Evolutionary conservation across 1,140 invertebrate genomes (phyloP).

Genomic region (Drosophila insularis): DNA sequence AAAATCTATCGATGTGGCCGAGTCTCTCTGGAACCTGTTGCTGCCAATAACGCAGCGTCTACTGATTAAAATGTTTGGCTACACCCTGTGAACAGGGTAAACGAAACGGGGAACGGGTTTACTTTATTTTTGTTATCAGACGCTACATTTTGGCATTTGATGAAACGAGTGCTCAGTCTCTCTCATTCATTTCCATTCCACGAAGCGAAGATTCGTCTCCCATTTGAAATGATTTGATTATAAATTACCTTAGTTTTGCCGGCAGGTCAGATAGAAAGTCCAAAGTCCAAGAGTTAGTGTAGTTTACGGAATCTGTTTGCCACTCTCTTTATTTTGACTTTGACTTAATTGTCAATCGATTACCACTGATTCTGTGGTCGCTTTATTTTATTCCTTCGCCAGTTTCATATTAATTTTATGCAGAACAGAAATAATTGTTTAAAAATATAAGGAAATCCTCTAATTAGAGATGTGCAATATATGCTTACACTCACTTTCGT

Average conservation of each 20-base stretch:
- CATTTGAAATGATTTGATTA: background rate
- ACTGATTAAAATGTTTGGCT: constrained; percentile 17
- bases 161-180: background rate
- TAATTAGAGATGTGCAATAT: too few relatives aligned
- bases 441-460: too few relatives aligned
- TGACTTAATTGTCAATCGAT: too few relatives aligned
- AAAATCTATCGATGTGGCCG: background rate
- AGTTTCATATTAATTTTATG: too few relatives aligned
- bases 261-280: constrained; percentile 1
- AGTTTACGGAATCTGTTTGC: background rate
- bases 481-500: too few relatives aligned
- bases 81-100: constrained; percentile 20
- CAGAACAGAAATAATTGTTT: too few relatives aligned
- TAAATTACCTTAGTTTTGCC: constrained; percentile 3
- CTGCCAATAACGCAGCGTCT: constrained; percentile 19
- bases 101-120: constrained; percentile 16
- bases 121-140: constrained; percentile 34
- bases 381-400: too few relatives aligned
- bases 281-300: background rate
- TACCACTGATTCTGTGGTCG: too few relatives aligned
- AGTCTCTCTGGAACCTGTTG: constrained; percentile 47
- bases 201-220: background rate
- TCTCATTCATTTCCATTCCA: background rate
- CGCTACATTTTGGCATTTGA: background rate
- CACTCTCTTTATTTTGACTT: background rate